Base-by-base conservation (phyloP, 2,797 vertebrate species). In the Limosa lapponica region DNA sequence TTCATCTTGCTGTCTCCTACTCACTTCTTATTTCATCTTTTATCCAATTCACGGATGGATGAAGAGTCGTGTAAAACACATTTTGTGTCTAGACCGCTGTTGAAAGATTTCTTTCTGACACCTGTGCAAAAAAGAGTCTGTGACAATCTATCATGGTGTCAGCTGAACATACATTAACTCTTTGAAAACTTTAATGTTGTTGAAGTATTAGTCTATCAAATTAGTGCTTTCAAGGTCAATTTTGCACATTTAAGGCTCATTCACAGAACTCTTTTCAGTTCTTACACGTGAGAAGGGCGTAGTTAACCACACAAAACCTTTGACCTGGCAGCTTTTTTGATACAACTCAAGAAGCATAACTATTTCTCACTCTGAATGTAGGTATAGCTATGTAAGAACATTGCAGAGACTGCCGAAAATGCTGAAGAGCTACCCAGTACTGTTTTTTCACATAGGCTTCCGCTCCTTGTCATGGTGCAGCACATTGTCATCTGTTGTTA, bases 381-480 rank as follows among this genome's bases (percentile, higher is more conserved):
- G 23, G 22, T 67, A 74, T 11, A 70, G 6, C 11, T 59, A 54
- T 11, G 9, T 16, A 44, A 70, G 27, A 74, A 27, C 32, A 43
- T 6, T n/a, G 10, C 10, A 70, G 71, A 72, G 8, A 58, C 30
- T 46, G 30, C 27, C 82, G 44, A 57, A 87, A 85, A 55, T 13
- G 5, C 20, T n/a, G 11, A 54, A 30, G 32, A 19, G 8, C 11
- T 67, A 24, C 10, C 34, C 27, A 13, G 11, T 8, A 27, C 8
- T 28, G 6, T 12, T 82, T 19, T 44, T 10, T 52, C 2, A 39
- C 4, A 4, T 24, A 30, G 5, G 11, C 27, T 36, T 84, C 32
- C 0, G 0, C 6, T 59, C 19, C 18, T 64, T 0, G 0, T 9
- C 3, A 3, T 22, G 30, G 7, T 49, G 34, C 9, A 51, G 19